Conservation (phyloP, 1,140 invertebrate species). For the Trissolcus basalis region DNA sequence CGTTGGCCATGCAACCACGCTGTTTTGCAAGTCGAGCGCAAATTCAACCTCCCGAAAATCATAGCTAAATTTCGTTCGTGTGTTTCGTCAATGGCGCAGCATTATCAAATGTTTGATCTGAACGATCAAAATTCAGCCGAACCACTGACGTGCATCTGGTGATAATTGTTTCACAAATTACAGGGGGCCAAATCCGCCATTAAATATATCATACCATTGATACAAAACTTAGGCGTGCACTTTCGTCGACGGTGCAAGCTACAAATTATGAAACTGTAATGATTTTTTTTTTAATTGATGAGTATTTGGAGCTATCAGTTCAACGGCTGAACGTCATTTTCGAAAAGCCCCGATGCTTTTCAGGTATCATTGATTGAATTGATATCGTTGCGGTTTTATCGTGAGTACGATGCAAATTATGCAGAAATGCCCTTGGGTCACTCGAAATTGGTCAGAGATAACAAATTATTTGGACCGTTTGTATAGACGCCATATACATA, state of each 20-base stretch:
- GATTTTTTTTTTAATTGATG: neutral
- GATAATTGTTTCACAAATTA: too few relatives aligned
- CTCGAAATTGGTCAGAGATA: conserved; percentile 38
- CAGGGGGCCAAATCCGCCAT: too few relatives aligned
- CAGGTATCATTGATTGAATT: conserved; percentile 34
- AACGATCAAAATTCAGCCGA: too few relatives aligned
- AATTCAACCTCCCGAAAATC: conserved; percentile 18
- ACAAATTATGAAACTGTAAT: too few relatives aligned
- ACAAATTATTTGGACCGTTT: conserved; percentile 41
- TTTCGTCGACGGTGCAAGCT: too few relatives aligned
- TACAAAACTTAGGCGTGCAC: too few relatives aligned
- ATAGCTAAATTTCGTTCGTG: conserved; percentile 13
- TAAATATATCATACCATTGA: too few relatives aligned
- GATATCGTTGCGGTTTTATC: conserved; percentile 50
- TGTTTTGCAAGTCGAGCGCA: conserved; percentile 19
- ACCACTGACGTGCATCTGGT: too few relatives aligned
- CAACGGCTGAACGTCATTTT: conserved; percentile 26
- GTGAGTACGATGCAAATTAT: conserved; percentile 37
- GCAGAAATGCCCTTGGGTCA: conserved; percentile 51
- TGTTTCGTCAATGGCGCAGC: conserved; percentile 1
- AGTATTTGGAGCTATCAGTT: too few relatives aligned
- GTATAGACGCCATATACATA: conserved; percentile 8
- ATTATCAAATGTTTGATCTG: too few relatives aligned
- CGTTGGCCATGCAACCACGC: conserved; percentile 8
- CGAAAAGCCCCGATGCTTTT: conserved; percentile 12